A percentile compares a stretch with the other conserved stretches of the same genome.
Conservation (phyloP, 2,888 invertebrate species). For the Balanococcus diminutus region DNA sequence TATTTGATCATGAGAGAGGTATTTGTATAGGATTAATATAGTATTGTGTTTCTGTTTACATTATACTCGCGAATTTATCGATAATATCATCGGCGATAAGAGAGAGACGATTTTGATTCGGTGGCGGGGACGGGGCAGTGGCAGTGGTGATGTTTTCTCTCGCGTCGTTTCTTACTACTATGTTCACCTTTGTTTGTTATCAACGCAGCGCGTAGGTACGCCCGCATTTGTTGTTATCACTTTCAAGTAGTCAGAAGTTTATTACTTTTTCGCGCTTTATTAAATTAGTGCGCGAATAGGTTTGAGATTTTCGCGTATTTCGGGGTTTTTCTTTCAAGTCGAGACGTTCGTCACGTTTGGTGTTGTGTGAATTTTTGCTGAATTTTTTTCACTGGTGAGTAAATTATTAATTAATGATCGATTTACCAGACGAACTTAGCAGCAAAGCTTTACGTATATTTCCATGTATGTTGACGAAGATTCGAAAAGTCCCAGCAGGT, state of each 20-base stretch:
- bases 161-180: conserved; percentile 3
- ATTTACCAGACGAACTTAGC: not conserved
- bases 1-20: not conserved
- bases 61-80: no score
- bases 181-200: conserved; percentile 7
- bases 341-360: not conserved
- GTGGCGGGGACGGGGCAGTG: not conserved
- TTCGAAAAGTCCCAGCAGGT: not conserved
- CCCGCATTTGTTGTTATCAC: not conserved
- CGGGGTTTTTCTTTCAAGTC: not conserved
- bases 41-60: no score
- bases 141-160: not conserved
- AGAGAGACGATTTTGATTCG: no score
- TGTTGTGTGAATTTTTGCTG: no score
- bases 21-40: not conserved
- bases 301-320: not conserved
- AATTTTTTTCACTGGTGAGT: no score
- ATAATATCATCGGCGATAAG: not conserved
- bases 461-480: not conserved
- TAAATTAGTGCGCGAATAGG: not conserved
- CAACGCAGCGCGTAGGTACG: not conserved
- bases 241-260: not conserved
- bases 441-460: not conserved
- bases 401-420: not conserved
- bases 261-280: not conserved